These are phyloP conservation scores for Phylloscopus collybita DNA, from an alignment of 2,797 vertebrate genomes.

Conservation along the genomic window DNA sequence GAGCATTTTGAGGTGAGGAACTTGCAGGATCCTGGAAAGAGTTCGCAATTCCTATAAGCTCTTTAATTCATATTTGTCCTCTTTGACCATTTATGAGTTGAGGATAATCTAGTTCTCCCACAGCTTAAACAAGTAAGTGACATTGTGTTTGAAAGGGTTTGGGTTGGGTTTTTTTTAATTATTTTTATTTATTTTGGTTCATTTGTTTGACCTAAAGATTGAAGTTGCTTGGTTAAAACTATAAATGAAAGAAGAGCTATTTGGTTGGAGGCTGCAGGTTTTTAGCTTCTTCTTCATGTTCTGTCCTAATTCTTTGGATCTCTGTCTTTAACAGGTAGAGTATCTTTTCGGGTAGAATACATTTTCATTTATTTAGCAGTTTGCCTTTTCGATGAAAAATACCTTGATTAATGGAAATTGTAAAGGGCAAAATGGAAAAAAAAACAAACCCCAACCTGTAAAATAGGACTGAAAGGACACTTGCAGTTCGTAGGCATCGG, in stretches of 20 bases:
- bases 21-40: constrained; percentile 11
- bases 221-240: background rate
- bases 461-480: background rate
- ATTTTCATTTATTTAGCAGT: background rate
- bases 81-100: background rate
- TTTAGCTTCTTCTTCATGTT: background rate
- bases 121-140: background rate
- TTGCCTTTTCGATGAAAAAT: background rate
- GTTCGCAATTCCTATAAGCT: background rate
- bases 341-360: background rate
- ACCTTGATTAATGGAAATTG: background rate
- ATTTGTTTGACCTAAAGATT: background rate
- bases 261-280: background rate
- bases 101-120: background rate
- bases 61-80: constrained; percentile 34
- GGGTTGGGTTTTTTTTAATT: background rate
- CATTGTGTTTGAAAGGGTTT: background rate
- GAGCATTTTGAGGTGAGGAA: constrained; percentile 33
- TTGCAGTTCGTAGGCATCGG: background rate
- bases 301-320: background rate
- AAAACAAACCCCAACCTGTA: rapidly evolving
- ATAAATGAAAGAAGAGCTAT: background rate
- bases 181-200: background rate
- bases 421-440: background rate
- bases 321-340: background rate